Evolutionary conservation across 1,140 invertebrate genomes (phyloP), one percentile per base, ranked within the genome.

Genomic region (Bombus cullumanus): DNA sequence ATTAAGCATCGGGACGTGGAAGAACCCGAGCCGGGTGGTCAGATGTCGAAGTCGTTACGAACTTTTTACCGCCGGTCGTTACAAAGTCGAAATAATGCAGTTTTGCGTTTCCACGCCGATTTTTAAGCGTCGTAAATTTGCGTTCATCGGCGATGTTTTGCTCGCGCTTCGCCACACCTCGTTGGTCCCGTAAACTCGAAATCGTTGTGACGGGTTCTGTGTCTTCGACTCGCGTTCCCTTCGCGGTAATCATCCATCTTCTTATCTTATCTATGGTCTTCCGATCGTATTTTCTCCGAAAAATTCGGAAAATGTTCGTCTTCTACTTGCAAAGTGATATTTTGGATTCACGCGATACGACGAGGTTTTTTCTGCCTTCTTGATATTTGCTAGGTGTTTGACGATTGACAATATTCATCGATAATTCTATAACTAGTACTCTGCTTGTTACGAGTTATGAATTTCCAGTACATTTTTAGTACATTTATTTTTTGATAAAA

Each of bases 21-120:
- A 41, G 13, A 77, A 57, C n/a, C 69, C 74, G 47, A 43, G 18
- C 47, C 47, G 82, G 82, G 75, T 84, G 82, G 82, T n/a, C 81
- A 22, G 4, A 53, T 10, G 74, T 83, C 18, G 9, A 47, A 75
- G 59, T 80, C 83, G 76, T 84, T 80, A 72, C 59, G 15, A 62
- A 79, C 53, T n/a, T 81, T 77, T 74, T 88, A 89, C 81, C 84
- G 22, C 15, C 47, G 88, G 47, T 77, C 87, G 82, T 89, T 86
- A 86, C 84, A 59, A 62, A 79, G 62, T 34, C 74, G 74, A 78
- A 84, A 84, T 79, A 80, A 79, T 72, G 59, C 77, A n/a, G 76
- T 80, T 34, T 79, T 47, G 64, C 43, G 22, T 73, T 47, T 82
- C 43, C 43, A 15, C 18, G 75, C n/a, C 28, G n/a, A 41, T 72